These are phyloP conservation scores for Darevskia mixta DNA, from an alignment of 2,797 vertebrate species.

Conservation along the genomic window DNA sequence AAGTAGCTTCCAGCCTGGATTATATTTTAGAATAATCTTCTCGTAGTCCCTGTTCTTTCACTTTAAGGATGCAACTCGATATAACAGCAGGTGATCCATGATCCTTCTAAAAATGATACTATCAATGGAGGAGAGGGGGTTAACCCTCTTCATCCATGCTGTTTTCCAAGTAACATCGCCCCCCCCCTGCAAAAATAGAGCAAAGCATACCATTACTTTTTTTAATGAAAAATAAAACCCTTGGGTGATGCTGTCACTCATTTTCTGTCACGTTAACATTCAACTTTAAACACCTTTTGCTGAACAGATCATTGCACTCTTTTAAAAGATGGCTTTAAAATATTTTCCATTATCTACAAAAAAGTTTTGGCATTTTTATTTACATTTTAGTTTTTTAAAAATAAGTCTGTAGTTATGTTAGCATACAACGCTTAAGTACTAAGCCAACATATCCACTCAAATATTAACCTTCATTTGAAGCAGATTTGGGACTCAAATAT, in stretches of 20 bases:
- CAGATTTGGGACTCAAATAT: neutral
- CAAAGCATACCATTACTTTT: neutral
- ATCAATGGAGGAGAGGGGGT: neutral
- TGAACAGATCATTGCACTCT: neutral
- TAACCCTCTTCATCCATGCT: neutral
- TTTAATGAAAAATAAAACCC: too few relatives aligned
- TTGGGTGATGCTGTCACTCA: neutral
- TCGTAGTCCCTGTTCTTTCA: neutral
- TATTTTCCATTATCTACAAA: too few relatives aligned
- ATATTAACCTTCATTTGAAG: neutral
- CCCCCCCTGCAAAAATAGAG: neutral
- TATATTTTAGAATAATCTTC: constrained; percentile 17
- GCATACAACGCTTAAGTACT: neutral
- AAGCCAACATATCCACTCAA: neutral
- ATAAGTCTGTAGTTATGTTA: neutral
- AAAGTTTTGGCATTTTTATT: neutral
- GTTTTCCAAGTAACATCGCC: neutral
- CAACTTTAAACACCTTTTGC: neutral
- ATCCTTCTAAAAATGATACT: neutral
- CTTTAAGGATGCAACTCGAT: neutral
- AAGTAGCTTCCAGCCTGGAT: neutral
- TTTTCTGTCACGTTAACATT: neutral
- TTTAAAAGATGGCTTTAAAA: neutral
- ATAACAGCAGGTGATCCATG: neutral
- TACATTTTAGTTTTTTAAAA: neutral